These are phyloP conservation scores for Selenia dentaria DNA, from an alignment of 2,888 invertebrate genomes.

Conservation along the genomic window DNA sequence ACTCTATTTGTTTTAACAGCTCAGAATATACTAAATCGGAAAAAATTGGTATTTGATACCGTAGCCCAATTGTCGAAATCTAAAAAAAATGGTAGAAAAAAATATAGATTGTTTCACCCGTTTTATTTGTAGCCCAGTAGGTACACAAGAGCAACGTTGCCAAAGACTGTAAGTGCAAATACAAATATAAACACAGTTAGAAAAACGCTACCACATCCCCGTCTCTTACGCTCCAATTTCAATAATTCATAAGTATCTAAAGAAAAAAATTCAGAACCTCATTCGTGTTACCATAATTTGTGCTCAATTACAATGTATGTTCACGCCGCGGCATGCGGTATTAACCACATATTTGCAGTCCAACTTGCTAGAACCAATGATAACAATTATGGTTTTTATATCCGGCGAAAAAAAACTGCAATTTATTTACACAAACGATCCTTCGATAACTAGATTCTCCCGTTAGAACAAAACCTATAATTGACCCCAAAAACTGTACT, in stretches of 20 bases:
- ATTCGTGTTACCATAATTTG: conserved; percentile 22
- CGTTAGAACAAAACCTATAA: conserved; percentile 19
- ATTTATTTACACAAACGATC: conserved; percentile 24
- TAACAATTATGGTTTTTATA: conserved; percentile 21
- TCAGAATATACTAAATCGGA: too few species aligned
- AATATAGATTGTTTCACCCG: too few species aligned
- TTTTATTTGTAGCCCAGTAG: too few species aligned
- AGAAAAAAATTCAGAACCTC: conserved; percentile 20
- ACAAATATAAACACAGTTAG: too few species aligned
- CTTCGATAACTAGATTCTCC: conserved; percentile 18
- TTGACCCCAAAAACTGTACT: conserved; percentile 13
- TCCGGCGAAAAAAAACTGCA: conserved; percentile 18
- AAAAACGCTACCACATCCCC: too few species aligned
- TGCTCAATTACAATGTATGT: conserved; percentile 26
- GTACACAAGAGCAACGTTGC: too few species aligned
- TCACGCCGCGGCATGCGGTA: conserved; percentile 21
- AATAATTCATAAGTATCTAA: conserved; percentile 15
- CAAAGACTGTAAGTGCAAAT: too few species aligned
- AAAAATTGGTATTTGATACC: too few species aligned
- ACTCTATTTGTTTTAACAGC: too few species aligned
- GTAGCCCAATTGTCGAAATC: too few species aligned
- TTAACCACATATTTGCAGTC: conserved; percentile 23
- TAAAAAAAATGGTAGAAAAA: too few species aligned
- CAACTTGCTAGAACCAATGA: conserved; percentile 11
- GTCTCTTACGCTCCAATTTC: too few species aligned